Evolutionary conservation across 1,140 invertebrate species (phyloP).

Genomic region (Acromyrmex charruanus): DNA sequence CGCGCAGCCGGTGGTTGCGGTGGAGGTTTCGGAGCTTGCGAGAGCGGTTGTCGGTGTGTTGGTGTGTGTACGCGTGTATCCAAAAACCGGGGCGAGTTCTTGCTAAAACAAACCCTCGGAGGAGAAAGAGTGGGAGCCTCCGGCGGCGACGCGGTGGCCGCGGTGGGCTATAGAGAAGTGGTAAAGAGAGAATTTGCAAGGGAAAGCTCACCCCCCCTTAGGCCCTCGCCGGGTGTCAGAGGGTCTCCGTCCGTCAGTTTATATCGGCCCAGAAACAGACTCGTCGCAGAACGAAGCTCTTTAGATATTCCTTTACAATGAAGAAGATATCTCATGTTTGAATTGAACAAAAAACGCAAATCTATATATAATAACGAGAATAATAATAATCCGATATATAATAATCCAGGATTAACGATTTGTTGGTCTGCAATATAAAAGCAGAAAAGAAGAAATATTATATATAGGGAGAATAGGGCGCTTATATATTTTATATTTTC

Average conservation of each 20-base stretch:
- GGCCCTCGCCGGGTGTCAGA: conserved; percentile 79
- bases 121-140: conserved; percentile 74
- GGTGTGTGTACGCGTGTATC: conserved; percentile 55
- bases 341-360: neutral
- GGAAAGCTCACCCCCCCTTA: conserved; percentile 77
- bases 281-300: conserved; percentile 61
- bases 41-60: conserved; percentile 49
- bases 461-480: neutral
- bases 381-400: neutral
- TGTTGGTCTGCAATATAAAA: neutral
- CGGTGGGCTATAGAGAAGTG: conserved; percentile 81
- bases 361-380: neutral
- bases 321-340: conserved; percentile 15
- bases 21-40: conserved; percentile 78
- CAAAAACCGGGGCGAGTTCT: conserved; percentile 79
- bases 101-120: conserved; percentile 84
- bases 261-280: conserved; percentile 72
- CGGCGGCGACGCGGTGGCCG: conserved; percentile 59
- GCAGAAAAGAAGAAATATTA: neutral
- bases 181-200: conserved; percentile 86
- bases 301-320: conserved; percentile 75
- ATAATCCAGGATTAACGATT: neutral
- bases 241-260: conserved; percentile 79
- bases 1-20: conserved; percentile 82
- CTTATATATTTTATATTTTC: neutral